Evolutionary conservation across 2,113 vertebrate genomes (phyloP), one percentile per base, ranked within the genome.

Genomic region (Pardalotus punctatus): DNA sequence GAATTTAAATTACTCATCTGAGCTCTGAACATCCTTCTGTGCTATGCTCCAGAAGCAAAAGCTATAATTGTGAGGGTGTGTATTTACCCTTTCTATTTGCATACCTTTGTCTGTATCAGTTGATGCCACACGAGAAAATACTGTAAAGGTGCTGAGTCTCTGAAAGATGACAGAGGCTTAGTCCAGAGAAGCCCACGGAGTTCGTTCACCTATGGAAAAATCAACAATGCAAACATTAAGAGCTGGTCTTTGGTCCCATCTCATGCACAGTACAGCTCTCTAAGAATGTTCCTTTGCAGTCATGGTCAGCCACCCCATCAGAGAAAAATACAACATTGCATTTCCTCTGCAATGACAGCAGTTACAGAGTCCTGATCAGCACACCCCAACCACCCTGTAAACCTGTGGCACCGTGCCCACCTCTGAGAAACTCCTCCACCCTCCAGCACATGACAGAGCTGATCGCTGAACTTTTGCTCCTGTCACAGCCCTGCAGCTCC

Each of bases 381-480:
- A 23, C 2, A 31, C 17, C 33, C 18, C 51, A 78, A 1, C 7
- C 6, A 8, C 0, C 3, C 78, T 35, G 70, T 47, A 23, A 21
- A 8, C 67, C 29, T 36, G 9, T 3, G 25, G 60, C 33, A 47
- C 60, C 0, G 0, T 10, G 72, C 62, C 35, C 38, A n/a, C 28
- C 27, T 36, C 61, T 40, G 33, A 33, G 51, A 57, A 81, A 85
- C 31, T 21, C 27, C 13, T 50, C 91, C 56, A 50, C 47, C 62
- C 76, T 80, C 27, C 8, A 11, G 65, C 40, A 47, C 2, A 7
- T 48, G 18, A 36, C 19, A 22, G 5, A 24, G 33, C 14, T 21
- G 16, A 15, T 15, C 45, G 19, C 21, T 43, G 67, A 76, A 54
- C 45, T 51, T 50, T 6, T 2, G 9, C 65, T 87, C 56, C 54